Evolutionary conservation across 2,113 vertebrate species (phyloP), one percentile per base, ranked within the genome.

Genomic region (Vimba vimba): DNA sequence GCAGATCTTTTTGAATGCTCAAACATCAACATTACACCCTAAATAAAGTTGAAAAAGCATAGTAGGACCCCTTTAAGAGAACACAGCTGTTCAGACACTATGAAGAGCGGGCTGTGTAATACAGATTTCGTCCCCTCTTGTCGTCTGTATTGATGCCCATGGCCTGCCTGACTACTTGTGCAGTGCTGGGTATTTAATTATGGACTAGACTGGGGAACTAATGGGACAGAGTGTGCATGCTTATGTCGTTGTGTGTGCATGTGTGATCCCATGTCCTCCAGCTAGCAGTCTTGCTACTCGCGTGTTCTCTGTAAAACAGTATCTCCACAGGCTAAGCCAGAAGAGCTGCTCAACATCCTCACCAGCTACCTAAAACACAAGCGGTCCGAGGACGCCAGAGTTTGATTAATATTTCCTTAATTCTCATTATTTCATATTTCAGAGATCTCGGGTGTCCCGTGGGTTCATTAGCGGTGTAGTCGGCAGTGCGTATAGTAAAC

Each of bases 391-490:
- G n/a, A 77, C 79, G 66, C 85, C 80, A 74, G 43, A 68, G 90
- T 92, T 93, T 92, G 90, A 92, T 94, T 93, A 91, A 94, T 94
- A 94, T 94, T 94, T 95, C 91, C 92, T 93, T 93, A 93, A 94
- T 94, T 94, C 92, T 92, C 90, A 92, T 93, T 94, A 92, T 94
- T 94, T 93, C 91, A 91, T 93, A 90, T 92, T 84, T 87, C 69
- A 85, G 88, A 89, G 89, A 83, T 86, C 87, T n/a, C 47, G 25
- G 91, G 91, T 93, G 91, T 93, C 89, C 91, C 69, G 86, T 90
- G 87, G 77, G 91, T 91, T 94, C 91, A 93, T 94, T 94, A 95
- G 89, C 77, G 88, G 84, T 87, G 87, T 52, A 23, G 68, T 91
- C 86, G 91, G 91, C 17, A 30, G 68, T 93, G 79, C 60, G 30